A percentile compares a stretch with the other conserved stretches of the same genome.
Evolutionary conservation across 2,797 vertebrate genomes (phyloP).

Genomic region (Sebastes trivittatus): DNA sequence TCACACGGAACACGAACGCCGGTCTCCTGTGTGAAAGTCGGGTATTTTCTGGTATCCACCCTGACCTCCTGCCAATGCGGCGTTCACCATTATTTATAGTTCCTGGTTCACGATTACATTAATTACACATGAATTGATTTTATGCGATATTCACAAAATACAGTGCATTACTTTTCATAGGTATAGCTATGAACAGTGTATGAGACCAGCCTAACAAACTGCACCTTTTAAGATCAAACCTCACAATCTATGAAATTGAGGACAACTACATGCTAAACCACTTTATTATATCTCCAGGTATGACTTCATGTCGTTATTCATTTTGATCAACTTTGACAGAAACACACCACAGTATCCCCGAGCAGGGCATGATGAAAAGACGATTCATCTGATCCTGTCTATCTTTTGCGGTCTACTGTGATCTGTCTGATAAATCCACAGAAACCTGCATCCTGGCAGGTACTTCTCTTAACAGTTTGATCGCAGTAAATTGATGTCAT

Average conservation of each 20-base stretch:
- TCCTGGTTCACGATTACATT: no score
- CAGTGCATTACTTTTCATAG: no score
- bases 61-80: no score
- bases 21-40: rapidly evolving
- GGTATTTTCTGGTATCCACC: no score
- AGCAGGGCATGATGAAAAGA: not conserved
- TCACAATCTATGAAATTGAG: not conserved
- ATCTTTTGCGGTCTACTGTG: not conserved
- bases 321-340: not conserved
- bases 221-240: not conserved
- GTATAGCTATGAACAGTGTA: no score
- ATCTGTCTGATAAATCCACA: not conserved
- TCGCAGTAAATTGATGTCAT: slow-evolving; percentile 21
- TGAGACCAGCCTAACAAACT: no score
- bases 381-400: not conserved
- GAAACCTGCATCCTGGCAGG: not conserved
- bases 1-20: no score
- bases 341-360: not conserved
- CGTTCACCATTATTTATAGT: no score
- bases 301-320: not conserved
- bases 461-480: slow-evolving; percentile 8
- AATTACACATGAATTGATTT: no score
- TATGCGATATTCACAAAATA: no score
- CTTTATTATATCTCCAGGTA: not conserved
- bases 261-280: not conserved